Percentiles rank a stretch among this genome's conserved stretches.
Conservation (phyloP, 2,888 invertebrate genomes). For the Ernsta delagoae region DNA sequence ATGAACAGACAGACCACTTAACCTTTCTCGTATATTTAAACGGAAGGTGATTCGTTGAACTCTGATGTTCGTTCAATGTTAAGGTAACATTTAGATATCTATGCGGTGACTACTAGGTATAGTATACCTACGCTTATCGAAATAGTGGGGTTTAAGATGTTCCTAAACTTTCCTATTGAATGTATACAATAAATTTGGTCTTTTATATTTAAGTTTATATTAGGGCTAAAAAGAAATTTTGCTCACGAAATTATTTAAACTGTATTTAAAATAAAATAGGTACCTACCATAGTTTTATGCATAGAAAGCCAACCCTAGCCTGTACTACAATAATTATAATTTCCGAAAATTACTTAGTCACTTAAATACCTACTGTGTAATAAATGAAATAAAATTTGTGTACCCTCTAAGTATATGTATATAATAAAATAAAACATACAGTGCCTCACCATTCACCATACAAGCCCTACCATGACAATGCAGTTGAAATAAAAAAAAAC, state of each 20-base stretch:
- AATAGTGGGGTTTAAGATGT: conserved; percentile 4
- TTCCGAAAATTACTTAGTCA: too few species aligned
- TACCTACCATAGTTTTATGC: too few species aligned
- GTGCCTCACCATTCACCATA: neutral
- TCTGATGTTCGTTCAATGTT: conserved; percentile 45
- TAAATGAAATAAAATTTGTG: neutral
- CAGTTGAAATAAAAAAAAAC: neutral
- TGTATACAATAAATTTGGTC: too few species aligned
- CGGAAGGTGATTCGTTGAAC: conserved; percentile 70
- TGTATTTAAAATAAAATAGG: too few species aligned
- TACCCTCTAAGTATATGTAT: neutral
- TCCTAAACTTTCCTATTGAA: too few species aligned
- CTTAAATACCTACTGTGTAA: too few species aligned
- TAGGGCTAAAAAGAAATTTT: too few species aligned
- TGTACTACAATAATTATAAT: too few species aligned
- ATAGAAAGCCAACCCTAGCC: too few species aligned
- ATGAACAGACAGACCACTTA: conserved; percentile 80
- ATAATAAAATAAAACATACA: neutral
- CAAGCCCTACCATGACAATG: neutral
- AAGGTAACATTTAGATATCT: conserved; percentile 30
- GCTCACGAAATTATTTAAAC: too few species aligned
- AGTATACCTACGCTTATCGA: conserved; percentile 16
- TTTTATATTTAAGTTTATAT: too few species aligned
- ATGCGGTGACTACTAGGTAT: conserved; percentile 19
- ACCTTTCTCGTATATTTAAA: conserved; percentile 76